Conservation (phyloP, 2,797 vertebrate genomes). For the Macropus fuliginosus region DNA sequence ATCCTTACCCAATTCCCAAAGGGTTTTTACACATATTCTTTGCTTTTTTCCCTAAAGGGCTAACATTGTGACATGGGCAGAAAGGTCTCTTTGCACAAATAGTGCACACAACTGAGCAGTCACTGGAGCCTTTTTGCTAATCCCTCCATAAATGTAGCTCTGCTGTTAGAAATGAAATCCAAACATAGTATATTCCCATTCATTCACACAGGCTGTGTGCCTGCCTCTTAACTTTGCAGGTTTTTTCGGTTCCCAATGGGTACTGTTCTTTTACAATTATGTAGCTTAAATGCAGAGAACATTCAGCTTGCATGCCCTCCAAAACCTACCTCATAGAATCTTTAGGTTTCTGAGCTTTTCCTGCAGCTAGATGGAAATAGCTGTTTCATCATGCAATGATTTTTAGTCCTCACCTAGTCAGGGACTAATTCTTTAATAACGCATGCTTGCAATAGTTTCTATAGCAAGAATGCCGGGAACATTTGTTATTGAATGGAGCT, state of each 20-base stretch:
- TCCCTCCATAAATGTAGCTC: background rate
- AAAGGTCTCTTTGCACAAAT: background rate
- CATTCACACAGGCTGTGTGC: background rate
- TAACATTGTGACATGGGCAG: background rate
- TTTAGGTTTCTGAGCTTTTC: slow-evolving; percentile 57
- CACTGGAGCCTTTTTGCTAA: slow-evolving; percentile 15
- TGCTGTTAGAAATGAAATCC: slow-evolving; percentile 4
- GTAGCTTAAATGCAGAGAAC: slow-evolving; percentile 25
- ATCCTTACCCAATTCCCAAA: background rate
- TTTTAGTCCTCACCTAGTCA: slow-evolving; percentile 52
- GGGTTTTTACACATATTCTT: background rate
- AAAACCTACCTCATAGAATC: background rate
- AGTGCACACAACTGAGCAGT: background rate
- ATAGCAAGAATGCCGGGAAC: slow-evolving; percentile 38
- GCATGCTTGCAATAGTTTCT: slow-evolving; percentile 40
- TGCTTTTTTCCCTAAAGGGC: background rate
- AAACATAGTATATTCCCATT: background rate
- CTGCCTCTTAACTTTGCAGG: slow-evolving; percentile 9
- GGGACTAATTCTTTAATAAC: slow-evolving; percentile 49
- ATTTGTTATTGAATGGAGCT: slow-evolving; percentile 38
- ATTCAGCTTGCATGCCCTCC: slow-evolving; percentile 19
- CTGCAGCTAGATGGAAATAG: slow-evolving; percentile 48
- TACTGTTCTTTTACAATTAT: slow-evolving; percentile 34
- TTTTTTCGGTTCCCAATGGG: background rate
- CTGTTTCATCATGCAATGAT: slow-evolving; percentile 50